Base-by-base conservation (phyloP, 2,113 vertebrate species). In the Notarius lentiginosus region DNA sequence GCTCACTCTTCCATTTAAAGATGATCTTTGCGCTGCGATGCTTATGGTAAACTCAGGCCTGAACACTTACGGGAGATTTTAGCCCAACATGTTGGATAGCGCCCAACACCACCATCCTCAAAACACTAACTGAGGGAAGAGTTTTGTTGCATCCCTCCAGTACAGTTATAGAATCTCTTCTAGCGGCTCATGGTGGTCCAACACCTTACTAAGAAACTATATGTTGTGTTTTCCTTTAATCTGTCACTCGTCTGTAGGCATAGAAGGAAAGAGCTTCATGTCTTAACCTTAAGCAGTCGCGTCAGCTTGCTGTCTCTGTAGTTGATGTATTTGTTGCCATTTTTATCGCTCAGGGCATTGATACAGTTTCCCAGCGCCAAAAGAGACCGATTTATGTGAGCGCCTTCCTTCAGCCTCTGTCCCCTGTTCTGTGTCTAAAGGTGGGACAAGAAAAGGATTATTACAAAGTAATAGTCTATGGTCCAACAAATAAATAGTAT, bases 251-350 rank as follows among this genome's bases (percentile, higher is more conserved):
- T 81, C 34, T 58, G 22, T 60, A 61, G 24, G 18, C 10, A 81
- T 3, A 41, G 10, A 47, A 61, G 22, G 9, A 0, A 12, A 2
- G 20, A n/a, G 15, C 0, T 0, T 0, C 8, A 0, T 9, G 9
- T 92, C 4, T 55, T 53, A 51, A 98, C 97, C 97, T 98, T 98
- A 49, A 98, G 95, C 10, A 99, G 96, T 15, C 97, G 94, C 0
- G 97, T 98, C 90, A 99, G 94, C 91, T 99, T 98, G 95, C 97
- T 99, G 95, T 99, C 97, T 0, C 97, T 92, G 30, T 97, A 99
- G 94, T 98, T 99, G 93, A 98, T 89, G 17, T 98, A 97, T 85
- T 97, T 97, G 92, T 91, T 94, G n/a, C 93, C 89, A 0, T 93
- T 93, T 87, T 91, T 95, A 86, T 97, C 95, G 0, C 97, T 99